phyloP scores from a whole-genome alignment of 1,140 invertebrate genomes.

The Drosophila aff. region DNA sequence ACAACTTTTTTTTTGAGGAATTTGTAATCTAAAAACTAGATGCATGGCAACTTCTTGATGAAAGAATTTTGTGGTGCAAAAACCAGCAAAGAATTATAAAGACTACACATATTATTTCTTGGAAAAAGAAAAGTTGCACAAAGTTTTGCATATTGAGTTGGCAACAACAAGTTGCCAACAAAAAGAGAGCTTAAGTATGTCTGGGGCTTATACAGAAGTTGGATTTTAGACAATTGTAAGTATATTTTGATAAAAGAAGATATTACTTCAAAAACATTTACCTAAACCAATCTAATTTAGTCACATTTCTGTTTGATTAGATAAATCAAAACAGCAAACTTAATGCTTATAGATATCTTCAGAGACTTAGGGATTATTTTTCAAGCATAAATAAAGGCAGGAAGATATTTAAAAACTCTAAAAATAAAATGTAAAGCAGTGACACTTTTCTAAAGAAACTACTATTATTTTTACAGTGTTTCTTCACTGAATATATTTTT shows the following conservation, averaged over 20 bases:
- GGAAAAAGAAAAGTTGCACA: constrained; percentile 3
- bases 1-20: constrained; percentile 35
- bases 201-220: background rate
- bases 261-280: background rate
- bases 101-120: constrained; percentile 20
- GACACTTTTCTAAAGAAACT: background rate
- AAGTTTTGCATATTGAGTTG: constrained; percentile 25
- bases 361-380: background rate
- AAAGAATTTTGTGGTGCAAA: constrained; percentile 1
- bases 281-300: background rate
- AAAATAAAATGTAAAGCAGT: background rate
- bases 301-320: background rate
- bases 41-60: constrained; percentile 17
- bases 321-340: background rate
- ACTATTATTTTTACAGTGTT: background rate
- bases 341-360: background rate
- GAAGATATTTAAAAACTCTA: background rate
- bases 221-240: background rate
- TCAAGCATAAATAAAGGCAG: background rate
- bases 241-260: background rate
- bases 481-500: background rate
- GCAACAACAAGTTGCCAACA: constrained; percentile 6
- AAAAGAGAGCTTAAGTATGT: constrained; percentile 4
- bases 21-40: constrained; percentile 41
- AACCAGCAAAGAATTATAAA: constrained; percentile 15